Percentiles rank a stretch among this genome's conserved stretches.
Conservation (phyloP, 2,113 vertebrate species). For the Lathamus discolor region DNA sequence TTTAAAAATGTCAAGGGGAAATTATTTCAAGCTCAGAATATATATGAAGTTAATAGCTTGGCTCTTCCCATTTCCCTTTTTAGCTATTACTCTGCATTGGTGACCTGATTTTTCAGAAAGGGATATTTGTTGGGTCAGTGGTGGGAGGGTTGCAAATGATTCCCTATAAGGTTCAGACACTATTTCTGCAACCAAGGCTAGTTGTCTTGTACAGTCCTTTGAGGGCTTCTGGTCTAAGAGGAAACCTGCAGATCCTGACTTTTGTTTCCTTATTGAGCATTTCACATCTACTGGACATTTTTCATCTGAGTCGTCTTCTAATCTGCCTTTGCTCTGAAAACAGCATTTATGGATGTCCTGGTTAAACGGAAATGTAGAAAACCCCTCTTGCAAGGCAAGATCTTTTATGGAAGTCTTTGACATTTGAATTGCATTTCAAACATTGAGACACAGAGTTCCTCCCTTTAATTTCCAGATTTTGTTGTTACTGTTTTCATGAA, state of each 20-base stretch:
- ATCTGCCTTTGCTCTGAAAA: not conserved
- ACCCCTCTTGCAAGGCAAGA: not conserved
- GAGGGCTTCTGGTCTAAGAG: not conserved
- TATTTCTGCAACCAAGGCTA: not conserved
- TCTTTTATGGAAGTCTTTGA: not conserved
- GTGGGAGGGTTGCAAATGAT: not conserved
- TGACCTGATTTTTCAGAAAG: constrained; percentile 55
- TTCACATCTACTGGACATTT: not conserved
- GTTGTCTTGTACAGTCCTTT: not conserved
- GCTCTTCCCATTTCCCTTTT: constrained; percentile 46
- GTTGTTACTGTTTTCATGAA: not conserved
- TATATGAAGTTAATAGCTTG: constrained; percentile 41
- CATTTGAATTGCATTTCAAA: not conserved
- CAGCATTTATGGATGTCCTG: not conserved
- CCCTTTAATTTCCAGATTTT: not conserved
- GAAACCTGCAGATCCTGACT: not conserved
- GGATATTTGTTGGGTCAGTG: not conserved
- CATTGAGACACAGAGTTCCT: not conserved
- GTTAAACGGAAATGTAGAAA: not conserved
- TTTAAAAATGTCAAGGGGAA: constrained; percentile 70
- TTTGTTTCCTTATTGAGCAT: not conserved
- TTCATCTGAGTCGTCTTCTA: not conserved
- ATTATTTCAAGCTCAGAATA: constrained; percentile 62
- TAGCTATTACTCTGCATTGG: constrained; percentile 17
- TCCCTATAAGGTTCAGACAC: not conserved